Evolutionary conservation across 2,888 invertebrate genomes (phyloP), one percentile per base, ranked within the genome.

Genomic region (Boloria euphrosyne): DNA sequence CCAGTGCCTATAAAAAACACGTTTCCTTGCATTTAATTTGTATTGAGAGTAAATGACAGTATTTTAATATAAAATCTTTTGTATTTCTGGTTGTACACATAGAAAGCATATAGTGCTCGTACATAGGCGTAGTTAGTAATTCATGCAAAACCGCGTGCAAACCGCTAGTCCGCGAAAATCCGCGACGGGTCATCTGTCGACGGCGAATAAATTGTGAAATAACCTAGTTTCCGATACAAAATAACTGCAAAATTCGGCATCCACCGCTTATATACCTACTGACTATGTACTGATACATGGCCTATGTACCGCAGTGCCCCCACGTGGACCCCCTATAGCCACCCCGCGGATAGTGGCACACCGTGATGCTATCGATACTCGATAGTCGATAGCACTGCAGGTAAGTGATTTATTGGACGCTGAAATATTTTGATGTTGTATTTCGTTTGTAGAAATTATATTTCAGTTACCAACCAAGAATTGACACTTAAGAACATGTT

Each of bases 201-300:
- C 74, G 71, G 75, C 77, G 80, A 80, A 86, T 87, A 87, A 89
- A 89, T 89, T 85, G 85, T 76, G 76, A 85, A 82, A 89, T 91
- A 92, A 91, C 91, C 91, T 90, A 92, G 90, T 90, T 91, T 91
- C 85, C 87, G 84, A 86, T 87, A 87, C 89, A 88, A 88, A 90
- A 91, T 91, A 90, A 87, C 90, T 89, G 89, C 90, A 89, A 91
- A 90, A 86, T 91, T 92, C 90, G 90, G 90, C 87, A 82, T 81
- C 83, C 74, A 80, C 83, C 83, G 82, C 85, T 73, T 76, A 87
- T 88, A 82, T 88, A 83, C 70, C 66, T 63, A 67, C 84, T 88
- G 89, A 87, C 85, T 76, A 87, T 88, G 82, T 87, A 83, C 84
- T 87, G 87, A 86, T 88, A 88, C 87, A 88, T 89, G 83, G 86